These are phyloP conservation scores for Bibio marci DNA, from an alignment of 2,888 invertebrate genomes.

Conservation along the genomic window DNA sequence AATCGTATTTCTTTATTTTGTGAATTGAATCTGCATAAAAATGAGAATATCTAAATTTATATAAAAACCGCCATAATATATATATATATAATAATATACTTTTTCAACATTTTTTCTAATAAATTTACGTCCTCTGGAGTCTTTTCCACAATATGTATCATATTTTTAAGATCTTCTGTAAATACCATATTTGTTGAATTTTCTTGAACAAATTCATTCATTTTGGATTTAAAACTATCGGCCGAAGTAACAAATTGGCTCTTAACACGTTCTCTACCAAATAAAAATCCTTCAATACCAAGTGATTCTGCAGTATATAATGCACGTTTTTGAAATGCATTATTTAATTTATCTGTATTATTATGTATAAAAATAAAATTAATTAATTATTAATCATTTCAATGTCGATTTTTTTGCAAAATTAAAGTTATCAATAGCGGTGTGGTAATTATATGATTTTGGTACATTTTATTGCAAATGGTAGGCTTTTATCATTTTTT, in stretches of 20 bases:
- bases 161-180: conserved; percentile 71
- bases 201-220: conserved; percentile 42
- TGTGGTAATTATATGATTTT: too few species aligned
- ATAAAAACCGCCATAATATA: background rate
- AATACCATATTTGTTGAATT: conserved; percentile 49
- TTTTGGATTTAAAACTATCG: conserved; percentile 51
- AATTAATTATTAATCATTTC: too few species aligned
- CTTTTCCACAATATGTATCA: conserved; percentile 50
- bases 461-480: too few species aligned
- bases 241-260: conserved; percentile 42
- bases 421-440: too few species aligned
- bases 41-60: background rate
- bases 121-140: conserved; percentile 42
- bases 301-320: conserved; percentile 40
- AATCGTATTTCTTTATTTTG: conserved; percentile 56
- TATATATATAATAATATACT: conserved; percentile 28
- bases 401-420: too few species aligned
- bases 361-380: too few species aligned
- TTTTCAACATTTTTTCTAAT: conserved; percentile 48
- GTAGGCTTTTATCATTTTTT: too few species aligned
- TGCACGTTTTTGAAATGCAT: conserved; percentile 16
- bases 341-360: background rate
- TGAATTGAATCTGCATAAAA: conserved; percentile 41
- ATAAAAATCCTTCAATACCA: conserved; percentile 42
- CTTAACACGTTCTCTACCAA: conserved; percentile 33